Percentiles rank a stretch among this genome's conserved stretches.
Conservation (phyloP, 2,113 vertebrate genomes). For the Rhombomys opimus region DNA sequence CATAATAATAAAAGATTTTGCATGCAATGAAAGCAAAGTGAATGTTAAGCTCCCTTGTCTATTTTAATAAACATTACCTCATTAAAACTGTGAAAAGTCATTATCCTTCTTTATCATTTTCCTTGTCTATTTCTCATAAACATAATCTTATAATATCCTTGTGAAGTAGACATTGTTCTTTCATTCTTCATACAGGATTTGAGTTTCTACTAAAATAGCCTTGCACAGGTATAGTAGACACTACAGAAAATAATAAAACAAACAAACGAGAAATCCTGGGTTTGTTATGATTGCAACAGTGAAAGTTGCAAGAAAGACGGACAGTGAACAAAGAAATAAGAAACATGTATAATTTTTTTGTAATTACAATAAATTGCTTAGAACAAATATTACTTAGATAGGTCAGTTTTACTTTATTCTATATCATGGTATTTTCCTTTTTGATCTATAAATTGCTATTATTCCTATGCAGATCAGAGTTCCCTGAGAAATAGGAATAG, state of each 20-base stretch:
- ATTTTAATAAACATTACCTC: background rate
- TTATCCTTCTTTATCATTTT: background rate
- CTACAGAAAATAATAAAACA: background rate
- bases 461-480: background rate
- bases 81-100: background rate
- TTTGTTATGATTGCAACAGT: background rate
- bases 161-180: background rate
- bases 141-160: background rate
- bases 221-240: background rate
- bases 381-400: background rate
- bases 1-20: background rate
- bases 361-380: background rate
- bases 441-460: background rate
- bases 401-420: slow-evolving; percentile 1
- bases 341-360: background rate
- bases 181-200: background rate
- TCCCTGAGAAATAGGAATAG: background rate
- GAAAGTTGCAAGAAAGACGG: background rate
- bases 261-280: background rate
- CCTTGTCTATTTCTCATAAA: background rate
- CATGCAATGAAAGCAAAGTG: background rate
- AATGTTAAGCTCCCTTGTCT: background rate
- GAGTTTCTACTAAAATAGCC: background rate
- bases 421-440: background rate
- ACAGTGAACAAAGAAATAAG: background rate